phyloP scores from a whole-genome alignment of 1,140 invertebrate genomes.

The Drosophila punjabiensis region DNA sequence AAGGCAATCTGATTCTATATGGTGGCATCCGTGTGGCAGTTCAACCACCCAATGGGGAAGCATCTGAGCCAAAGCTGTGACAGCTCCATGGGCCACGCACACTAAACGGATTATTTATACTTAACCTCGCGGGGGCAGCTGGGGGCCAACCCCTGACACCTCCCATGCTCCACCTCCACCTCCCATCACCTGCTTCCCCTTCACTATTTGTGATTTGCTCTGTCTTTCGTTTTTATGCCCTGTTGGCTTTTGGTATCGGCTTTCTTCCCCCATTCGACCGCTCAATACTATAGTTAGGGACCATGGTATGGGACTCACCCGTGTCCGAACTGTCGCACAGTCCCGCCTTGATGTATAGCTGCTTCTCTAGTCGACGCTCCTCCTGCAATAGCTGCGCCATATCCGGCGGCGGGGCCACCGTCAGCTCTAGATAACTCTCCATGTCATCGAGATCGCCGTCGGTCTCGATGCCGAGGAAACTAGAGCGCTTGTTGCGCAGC shows the following conservation, averaged over 20 bases:
- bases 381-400: conserved; percentile 92
- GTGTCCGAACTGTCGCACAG: conserved; percentile 86
- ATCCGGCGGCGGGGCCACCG: conserved; percentile 91
- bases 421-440: conserved; percentile 88
- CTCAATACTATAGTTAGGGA: not conserved
- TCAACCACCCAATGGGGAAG: conserved; percentile 6
- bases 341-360: conserved; percentile 88
- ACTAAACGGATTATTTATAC: conserved; percentile 82
- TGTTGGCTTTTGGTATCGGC: conserved; percentile 41
- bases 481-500: conserved; percentile 92
- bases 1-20: not conserved
- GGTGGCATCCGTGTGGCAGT: conserved; percentile 4
- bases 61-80: conserved; percentile 1
- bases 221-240: conserved; percentile 51
- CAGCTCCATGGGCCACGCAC: conserved; percentile 35
- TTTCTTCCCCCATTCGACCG: conserved; percentile 5
- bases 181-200: not conserved
- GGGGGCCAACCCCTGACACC: conserved; percentile 26
- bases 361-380: conserved; percentile 91
- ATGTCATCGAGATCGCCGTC: conserved; percentile 88
- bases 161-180: not conserved
- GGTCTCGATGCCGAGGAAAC: conserved; percentile 93
- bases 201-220: conserved; percentile 25
- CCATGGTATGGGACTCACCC: conserved; percentile 58
- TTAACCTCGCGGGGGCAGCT: conserved; percentile 60